These are phyloP conservation scores for Candidula unifasciata DNA, from an alignment of 2,888 invertebrate species.

Conservation along the genomic window DNA sequence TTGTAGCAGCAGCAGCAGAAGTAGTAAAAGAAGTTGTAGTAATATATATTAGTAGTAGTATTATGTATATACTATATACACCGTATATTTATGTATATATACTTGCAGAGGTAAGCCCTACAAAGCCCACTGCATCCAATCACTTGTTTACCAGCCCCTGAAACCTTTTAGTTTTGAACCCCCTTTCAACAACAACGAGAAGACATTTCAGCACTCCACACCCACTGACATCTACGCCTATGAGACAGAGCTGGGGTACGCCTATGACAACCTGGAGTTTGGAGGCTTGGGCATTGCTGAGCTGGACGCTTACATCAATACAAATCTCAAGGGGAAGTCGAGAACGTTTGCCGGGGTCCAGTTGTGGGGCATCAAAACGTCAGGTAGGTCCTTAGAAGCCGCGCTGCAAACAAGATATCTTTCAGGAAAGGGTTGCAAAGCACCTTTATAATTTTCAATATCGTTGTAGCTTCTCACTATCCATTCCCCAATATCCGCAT, in stretches of 20 bases:
- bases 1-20: too few relatives aligned
- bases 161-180: conserved; percentile 57
- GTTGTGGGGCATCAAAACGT: conserved; percentile 49
- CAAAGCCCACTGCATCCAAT: conserved; percentile 57
- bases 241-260: conserved; percentile 53
- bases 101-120: conserved; percentile 39
- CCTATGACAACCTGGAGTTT: conserved; percentile 55
- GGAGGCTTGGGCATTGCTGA: conserved; percentile 56
- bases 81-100: too few relatives aligned
- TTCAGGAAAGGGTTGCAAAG: too few relatives aligned
- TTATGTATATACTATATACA: too few relatives aligned
- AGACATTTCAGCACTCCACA: conserved; percentile 51
- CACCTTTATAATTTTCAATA: too few relatives aligned
- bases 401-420: too few relatives aligned
- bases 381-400: conserved; percentile 27
- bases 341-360: conserved; percentile 54
- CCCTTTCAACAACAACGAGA: conserved; percentile 55
- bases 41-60: too few relatives aligned
- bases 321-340: conserved; percentile 41
- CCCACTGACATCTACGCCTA: conserved; percentile 58
- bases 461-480: too few relatives aligned
- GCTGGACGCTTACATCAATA: conserved; percentile 51
- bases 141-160: conserved; percentile 47
- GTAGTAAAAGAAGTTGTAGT: too few relatives aligned
- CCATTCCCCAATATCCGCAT: too few relatives aligned